Evolutionary conservation across 2,113 vertebrate genomes (phyloP).

Genomic region (Brachypteracias leptosomus): DNA sequence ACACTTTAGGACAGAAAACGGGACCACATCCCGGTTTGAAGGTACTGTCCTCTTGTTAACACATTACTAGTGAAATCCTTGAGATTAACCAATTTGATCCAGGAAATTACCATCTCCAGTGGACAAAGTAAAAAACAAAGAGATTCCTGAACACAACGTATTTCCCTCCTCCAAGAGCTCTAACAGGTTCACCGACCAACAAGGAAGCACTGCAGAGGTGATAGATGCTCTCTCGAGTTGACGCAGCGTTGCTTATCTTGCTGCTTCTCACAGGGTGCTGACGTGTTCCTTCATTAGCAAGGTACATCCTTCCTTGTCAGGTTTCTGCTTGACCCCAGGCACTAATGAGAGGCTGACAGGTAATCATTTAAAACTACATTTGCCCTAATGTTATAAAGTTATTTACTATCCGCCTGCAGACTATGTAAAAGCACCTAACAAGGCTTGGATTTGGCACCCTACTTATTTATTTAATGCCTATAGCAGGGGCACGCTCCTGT

Average conservation of each 20-base stretch:
- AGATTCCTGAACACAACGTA: background rate
- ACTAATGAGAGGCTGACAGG: background rate
- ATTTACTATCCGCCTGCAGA: background rate
- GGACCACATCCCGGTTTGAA: background rate
- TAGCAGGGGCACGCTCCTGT: accelerated
- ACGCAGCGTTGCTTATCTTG: background rate
- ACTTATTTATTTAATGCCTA: background rate
- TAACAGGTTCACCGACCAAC: background rate
- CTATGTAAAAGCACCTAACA: background rate
- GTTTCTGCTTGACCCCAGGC: background rate
- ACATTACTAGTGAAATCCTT: background rate
- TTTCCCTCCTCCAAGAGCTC: background rate
- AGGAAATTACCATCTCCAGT: background rate
- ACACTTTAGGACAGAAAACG: background rate
- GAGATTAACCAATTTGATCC: background rate
- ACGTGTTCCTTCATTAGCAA: background rate
- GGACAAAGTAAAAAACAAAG: background rate
- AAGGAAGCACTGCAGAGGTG: background rate
- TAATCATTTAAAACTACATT: slow-evolving; percentile 19
- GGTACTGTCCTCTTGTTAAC: background rate
- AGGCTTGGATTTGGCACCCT: background rate
- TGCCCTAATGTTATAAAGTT: background rate
- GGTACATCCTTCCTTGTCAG: background rate
- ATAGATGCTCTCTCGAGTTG: accelerated
- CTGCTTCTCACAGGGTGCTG: background rate